Percentiles rank a stretch among this genome's conserved stretches.
phyloP scores from a whole-genome alignment of 2,797 vertebrate genomes.

The Lagocephalus sceleratus region DNA sequence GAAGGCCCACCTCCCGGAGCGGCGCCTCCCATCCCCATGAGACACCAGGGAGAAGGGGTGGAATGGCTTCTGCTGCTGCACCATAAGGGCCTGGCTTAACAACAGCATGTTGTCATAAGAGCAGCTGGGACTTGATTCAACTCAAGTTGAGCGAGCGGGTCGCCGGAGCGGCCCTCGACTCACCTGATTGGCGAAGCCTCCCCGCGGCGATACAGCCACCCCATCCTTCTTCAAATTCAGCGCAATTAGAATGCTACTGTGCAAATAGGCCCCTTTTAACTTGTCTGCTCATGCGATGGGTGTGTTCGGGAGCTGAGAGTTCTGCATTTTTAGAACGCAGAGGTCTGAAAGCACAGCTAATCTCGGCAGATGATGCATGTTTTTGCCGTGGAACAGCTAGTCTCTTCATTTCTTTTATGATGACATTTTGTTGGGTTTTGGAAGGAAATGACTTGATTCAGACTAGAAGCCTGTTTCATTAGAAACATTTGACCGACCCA shows the following conservation, averaged over 20 bases:
- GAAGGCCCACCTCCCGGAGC: constrained; percentile 41
- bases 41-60: constrained; percentile 48
- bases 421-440: constrained; percentile 31
- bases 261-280: constrained; percentile 51
- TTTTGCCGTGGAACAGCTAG: constrained; percentile 28
- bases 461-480: not conserved
- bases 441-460: constrained; percentile 27
- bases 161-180: constrained; percentile 48
- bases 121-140: constrained; percentile 65
- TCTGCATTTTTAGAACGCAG: constrained; percentile 36
- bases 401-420: not conserved
- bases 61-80: constrained; percentile 57
- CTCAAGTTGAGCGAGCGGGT: constrained; percentile 57
- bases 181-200: constrained; percentile 52
- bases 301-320: constrained; percentile 47
- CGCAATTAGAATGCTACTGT: constrained; percentile 32
- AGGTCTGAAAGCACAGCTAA: constrained; percentile 54
- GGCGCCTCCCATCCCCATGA: constrained; percentile 63
- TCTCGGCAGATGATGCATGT: constrained; percentile 50
- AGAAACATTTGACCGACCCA: too few species aligned
- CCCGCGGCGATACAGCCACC: constrained; percentile 36
- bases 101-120: constrained; percentile 72
- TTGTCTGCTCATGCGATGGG: constrained; percentile 70
- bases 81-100: constrained; percentile 63
- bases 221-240: constrained; percentile 42